These are phyloP conservation scores for Drosophila pseudoananassae DNA, from an alignment of 1,140 invertebrate species.

Conservation along the genomic window DNA sequence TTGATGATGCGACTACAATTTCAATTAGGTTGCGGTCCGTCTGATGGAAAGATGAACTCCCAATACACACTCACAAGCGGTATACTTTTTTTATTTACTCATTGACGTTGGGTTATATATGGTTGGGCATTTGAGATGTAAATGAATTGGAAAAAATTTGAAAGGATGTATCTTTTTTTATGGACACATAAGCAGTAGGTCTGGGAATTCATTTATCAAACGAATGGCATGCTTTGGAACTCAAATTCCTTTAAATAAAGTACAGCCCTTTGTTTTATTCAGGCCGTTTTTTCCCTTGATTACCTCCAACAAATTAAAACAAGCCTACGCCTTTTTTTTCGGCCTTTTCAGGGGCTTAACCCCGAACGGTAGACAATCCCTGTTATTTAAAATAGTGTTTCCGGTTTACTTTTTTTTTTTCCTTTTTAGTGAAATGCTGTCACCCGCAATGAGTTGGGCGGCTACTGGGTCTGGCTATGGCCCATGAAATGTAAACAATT, in stretches of 20 bases:
- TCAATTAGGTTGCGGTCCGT: constrained; percentile 65
- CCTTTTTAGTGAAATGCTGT: constrained; percentile 16
- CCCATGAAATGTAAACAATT: constrained; percentile 52
- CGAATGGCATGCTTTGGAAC: constrained; percentile 2
- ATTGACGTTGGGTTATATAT: constrained; percentile 35
- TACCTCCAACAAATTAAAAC: constrained; percentile 34
- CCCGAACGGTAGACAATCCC: constrained; percentile 16
- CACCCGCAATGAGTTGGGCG: constrained; percentile 21
- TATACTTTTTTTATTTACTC: constrained; percentile 30
- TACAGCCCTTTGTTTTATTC: constrained; percentile 7
- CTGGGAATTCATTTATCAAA: constrained; percentile 7
- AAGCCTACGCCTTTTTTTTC: not conserved
- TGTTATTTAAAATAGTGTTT: constrained; percentile 34
- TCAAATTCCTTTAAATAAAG: constrained; percentile 1
- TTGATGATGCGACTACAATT: constrained; percentile 70
- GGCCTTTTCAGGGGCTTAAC: constrained; percentile 5
- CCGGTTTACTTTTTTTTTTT: not conserved
- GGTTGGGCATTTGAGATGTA: constrained; percentile 24
- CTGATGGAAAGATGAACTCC: constrained; percentile 32
- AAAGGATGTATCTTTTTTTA: constrained; percentile 1
- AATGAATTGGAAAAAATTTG: constrained; percentile 17
- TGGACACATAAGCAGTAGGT: not conserved
- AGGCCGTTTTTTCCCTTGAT: constrained; percentile 23
- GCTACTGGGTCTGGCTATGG: constrained; percentile 12
- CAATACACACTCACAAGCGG: constrained; percentile 5